A percentile compares a stretch with the other conserved stretches of the same genome.
These are phyloP conservation scores for Ammodytes dubius DNA, from an alignment of 2,113 vertebrate species.

Conservation along the genomic window DNA sequence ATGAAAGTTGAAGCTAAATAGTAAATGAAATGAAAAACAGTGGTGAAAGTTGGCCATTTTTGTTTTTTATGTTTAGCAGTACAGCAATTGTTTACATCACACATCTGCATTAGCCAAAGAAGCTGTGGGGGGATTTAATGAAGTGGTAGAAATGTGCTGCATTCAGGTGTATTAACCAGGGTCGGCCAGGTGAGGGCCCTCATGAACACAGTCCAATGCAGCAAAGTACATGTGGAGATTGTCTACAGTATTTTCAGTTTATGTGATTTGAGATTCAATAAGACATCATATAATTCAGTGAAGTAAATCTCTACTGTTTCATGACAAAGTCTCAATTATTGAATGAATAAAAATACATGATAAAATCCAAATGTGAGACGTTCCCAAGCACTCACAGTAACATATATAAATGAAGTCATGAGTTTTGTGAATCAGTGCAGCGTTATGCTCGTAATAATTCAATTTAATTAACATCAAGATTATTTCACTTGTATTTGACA, in stretches of 20 bases:
- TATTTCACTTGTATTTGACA: neutral
- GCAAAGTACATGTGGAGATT: neutral
- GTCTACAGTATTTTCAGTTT: neutral
- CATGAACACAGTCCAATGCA: neutral
- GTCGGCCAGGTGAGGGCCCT: conserved; percentile 22
- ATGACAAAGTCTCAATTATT: neutral
- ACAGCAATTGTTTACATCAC: neutral
- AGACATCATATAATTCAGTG: neutral
- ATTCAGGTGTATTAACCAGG: neutral
- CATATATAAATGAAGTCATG: neutral
- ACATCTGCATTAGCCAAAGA: neutral
- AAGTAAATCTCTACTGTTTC: neutral
- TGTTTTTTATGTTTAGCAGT: neutral
- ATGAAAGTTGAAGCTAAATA: conserved; percentile 19
- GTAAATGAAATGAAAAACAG: neutral
- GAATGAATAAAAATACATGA: neutral
- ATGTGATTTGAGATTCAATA: neutral
- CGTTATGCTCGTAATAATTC: neutral
- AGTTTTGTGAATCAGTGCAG: neutral
- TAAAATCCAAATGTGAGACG: neutral
- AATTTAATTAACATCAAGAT: neutral
- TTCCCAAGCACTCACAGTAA: neutral
- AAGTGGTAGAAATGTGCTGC: neutral
- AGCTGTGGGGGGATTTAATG: neutral
- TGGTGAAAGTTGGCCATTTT: neutral